Conservation (phyloP, 2,888 invertebrate genomes). For the Spialia ferax region DNA sequence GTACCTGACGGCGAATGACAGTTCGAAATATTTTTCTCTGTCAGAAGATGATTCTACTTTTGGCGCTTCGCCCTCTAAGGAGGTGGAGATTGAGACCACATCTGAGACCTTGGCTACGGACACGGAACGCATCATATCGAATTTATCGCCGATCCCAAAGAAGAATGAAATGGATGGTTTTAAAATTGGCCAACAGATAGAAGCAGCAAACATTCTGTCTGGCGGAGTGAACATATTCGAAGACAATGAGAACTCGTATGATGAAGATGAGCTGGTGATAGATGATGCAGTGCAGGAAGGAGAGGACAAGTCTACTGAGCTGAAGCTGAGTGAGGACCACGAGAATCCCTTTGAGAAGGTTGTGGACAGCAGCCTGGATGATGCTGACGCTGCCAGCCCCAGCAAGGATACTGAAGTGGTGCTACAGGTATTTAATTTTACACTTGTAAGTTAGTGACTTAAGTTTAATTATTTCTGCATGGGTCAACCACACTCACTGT, state of each 20-base stretch:
- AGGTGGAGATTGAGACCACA: constrained; percentile 58
- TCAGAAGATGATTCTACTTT: constrained; percentile 76
- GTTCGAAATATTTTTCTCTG: constrained; percentile 78
- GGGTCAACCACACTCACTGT: no score
- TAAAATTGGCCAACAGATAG: constrained; percentile 79
- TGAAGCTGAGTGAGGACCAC: constrained; percentile 53
- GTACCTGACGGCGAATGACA: constrained; percentile 78
- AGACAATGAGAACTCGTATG: constrained; percentile 83
- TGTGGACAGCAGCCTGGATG: constrained; percentile 55
- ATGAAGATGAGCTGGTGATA: constrained; percentile 80
- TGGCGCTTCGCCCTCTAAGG: constrained; percentile 69
- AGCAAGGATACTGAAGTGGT: constrained; percentile 78
- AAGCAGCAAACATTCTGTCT: constrained; percentile 80
- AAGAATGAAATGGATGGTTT: constrained; percentile 70
- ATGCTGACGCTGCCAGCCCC: constrained; percentile 58
- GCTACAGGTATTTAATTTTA: constrained; percentile 50
- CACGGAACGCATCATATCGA: constrained; percentile 63
- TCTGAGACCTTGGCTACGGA: constrained; percentile 60
- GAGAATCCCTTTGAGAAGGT: constrained; percentile 52
- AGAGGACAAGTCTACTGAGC: constrained; percentile 65
- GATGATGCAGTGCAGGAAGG: constrained; percentile 73
- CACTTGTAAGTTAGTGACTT: no score
- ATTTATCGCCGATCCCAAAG: constrained; percentile 72
- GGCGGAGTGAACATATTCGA: constrained; percentile 83
- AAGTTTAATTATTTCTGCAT: no score